These are phyloP conservation scores for Punctoribates punctum DNA, from an alignment of 2,888 invertebrate genomes.

Conservation along the genomic window DNA sequence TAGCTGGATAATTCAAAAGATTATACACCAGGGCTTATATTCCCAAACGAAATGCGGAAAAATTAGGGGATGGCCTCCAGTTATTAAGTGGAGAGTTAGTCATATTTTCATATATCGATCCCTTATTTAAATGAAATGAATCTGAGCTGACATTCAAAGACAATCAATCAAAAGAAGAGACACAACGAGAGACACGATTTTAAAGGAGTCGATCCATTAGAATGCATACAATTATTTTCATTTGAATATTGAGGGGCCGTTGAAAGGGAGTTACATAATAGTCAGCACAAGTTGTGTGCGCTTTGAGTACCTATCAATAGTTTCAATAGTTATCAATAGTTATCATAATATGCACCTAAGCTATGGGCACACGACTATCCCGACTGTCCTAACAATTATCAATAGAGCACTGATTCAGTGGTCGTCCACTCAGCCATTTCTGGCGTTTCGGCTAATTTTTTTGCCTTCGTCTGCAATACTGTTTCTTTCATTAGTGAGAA, in stretches of 20 bases:
- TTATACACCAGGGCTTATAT: too few relatives aligned
- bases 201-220: constrained; percentile 30
- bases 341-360: constrained; percentile 17
- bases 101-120: not conserved
- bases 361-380: constrained; percentile 34
- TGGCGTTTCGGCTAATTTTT: constrained; percentile 4
- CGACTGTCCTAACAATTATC: not conserved
- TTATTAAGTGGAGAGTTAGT: not conserved
- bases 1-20: too few relatives aligned
- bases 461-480: too few relatives aligned
- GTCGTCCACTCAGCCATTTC: not conserved
- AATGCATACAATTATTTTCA: constrained; percentile 15
- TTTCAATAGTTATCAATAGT: too few relatives aligned
- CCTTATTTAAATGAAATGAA: constrained; percentile 18
- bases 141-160: not conserved
- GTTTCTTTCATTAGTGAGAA: not conserved
- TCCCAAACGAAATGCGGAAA: too few relatives aligned
- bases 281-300: not conserved
- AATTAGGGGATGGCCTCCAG: too few relatives aligned
- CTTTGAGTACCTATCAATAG: not conserved
- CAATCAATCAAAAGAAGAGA: constrained; percentile 35
- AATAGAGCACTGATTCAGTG: constrained; percentile 3
- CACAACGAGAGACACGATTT: constrained; percentile 30
- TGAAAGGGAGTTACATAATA: constrained; percentile 31
- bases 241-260: constrained; percentile 28